phyloP scores from a whole-genome alignment of 2,888 invertebrate species.

The Polyommatus icarus region DNA sequence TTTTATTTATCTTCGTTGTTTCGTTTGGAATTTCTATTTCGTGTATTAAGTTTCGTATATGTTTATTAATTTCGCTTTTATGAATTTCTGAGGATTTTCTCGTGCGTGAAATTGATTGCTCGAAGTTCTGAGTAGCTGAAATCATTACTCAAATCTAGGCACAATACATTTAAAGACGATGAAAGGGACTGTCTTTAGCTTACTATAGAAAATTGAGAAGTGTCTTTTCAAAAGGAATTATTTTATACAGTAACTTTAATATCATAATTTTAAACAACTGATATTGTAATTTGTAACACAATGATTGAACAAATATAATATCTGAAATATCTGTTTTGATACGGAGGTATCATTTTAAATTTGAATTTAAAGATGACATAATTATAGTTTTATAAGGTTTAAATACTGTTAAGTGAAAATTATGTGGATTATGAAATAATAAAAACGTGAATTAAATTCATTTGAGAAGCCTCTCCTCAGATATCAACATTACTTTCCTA shows the following conservation, averaged over 20 bases:
- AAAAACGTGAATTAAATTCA: too few relatives aligned
- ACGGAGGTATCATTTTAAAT: too few relatives aligned
- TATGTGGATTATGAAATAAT: too few relatives aligned
- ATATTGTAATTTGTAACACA: too few relatives aligned
- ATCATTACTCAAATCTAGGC: neutral
- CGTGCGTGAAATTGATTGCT: neutral
- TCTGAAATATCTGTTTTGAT: too few relatives aligned
- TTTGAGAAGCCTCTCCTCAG: too few relatives aligned
- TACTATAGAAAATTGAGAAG: neutral
- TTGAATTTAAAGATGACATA: too few relatives aligned
- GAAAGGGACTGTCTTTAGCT: neutral
- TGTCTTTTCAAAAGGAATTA: neutral
- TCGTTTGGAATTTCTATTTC: conserved; percentile 41
- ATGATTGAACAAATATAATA: too few relatives aligned
- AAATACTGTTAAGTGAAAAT: too few relatives aligned
- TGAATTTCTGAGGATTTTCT: neutral
- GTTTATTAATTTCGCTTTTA: conserved; percentile 27
- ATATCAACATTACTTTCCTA: too few relatives aligned
- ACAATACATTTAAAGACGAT: neutral
- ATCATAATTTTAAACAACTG: too few relatives aligned
- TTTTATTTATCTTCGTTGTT: conserved; percentile 43
- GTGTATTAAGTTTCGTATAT: conserved; percentile 25
- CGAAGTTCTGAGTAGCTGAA: neutral
- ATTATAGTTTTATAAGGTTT: too few relatives aligned
- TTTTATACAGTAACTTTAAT: neutral